Evolutionary conservation across 2,888 invertebrate species (phyloP).

Genomic region (Cheilosia variabilis): DNA sequence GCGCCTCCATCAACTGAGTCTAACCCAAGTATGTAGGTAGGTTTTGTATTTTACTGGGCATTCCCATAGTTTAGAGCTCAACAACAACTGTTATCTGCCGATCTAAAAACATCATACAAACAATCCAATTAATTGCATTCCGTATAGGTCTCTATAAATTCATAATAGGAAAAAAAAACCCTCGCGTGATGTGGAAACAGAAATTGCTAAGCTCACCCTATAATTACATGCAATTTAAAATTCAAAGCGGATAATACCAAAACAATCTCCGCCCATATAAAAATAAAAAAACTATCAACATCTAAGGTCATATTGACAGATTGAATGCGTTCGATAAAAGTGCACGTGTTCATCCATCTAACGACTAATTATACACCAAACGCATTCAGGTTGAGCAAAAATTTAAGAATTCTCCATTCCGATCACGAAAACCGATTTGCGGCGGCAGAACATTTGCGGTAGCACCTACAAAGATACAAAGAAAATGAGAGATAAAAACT

Average conservation of each 20-base stretch:
- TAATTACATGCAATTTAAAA: conserved; percentile 9
- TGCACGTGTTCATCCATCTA: conserved; percentile 67
- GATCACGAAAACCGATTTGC: conserved; percentile 56
- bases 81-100: too few species aligned
- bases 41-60: too few species aligned
- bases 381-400: conserved; percentile 21
- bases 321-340: conserved; percentile 46
- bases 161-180: too few species aligned
- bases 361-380: conserved; percentile 55
- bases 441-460: conserved; percentile 19
- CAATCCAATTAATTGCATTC: too few species aligned
- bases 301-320: conserved; percentile 49
- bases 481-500: background rate
- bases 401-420: conserved; percentile 43
- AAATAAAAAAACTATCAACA: background rate
- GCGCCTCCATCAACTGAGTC: too few species aligned
- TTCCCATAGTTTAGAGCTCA: too few species aligned
- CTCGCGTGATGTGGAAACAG: background rate
- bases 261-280: conserved; percentile 38
- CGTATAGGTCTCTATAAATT: too few species aligned
- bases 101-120: too few species aligned
- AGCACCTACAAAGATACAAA: conserved; percentile 28
- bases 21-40: too few species aligned
- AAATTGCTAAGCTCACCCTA: background rate
- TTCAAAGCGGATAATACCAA: conserved; percentile 39